Evolutionary conservation across 1,140 invertebrate species (phyloP).

Genomic region (Lepidotrigona ventralis): DNA sequence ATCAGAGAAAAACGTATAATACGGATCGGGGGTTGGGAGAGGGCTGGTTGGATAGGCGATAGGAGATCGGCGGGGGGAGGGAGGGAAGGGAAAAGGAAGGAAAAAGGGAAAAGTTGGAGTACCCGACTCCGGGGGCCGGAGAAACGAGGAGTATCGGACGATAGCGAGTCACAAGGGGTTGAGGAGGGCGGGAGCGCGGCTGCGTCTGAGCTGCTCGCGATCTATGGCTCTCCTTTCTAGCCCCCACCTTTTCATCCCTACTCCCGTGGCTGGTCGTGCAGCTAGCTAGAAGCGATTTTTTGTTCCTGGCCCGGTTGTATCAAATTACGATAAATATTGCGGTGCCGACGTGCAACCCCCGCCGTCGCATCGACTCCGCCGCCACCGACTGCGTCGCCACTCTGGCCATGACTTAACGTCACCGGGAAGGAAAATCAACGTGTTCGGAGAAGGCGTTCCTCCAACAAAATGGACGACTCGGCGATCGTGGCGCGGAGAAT

Average conservation of each 20-base stretch:
- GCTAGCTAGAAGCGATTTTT: conserved; percentile 70
- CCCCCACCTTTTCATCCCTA: conserved; percentile 53
- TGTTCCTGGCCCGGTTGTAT: conserved; percentile 73
- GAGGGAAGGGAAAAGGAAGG: conserved; percentile 8
- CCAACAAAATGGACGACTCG: conserved; percentile 38
- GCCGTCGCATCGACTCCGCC: conserved; percentile 25
- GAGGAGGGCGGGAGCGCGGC: conserved; percentile 65
- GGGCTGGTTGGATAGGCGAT: background rate
- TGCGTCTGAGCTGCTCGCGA: conserved; percentile 72
- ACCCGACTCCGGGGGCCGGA: conserved; percentile 29
- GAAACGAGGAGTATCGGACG: conserved; percentile 68
- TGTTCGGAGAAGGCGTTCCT: conserved; percentile 49
- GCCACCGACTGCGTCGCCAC: conserved; percentile 36
- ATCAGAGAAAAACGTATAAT: conserved; percentile 52
- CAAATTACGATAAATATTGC: conserved; percentile 78
- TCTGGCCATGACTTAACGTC: conserved; percentile 56
- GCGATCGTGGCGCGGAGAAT: background rate
- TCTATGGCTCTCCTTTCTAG: conserved; percentile 67
- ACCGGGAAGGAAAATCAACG: conserved; percentile 47
- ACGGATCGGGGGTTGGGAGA: conserved; percentile 33
- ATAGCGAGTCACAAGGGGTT: conserved; percentile 63
- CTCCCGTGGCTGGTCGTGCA: conserved; percentile 11
- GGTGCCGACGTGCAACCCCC: conserved; percentile 67
- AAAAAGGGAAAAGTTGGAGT: conserved; percentile 53
- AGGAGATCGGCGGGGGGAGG: background rate